Percentiles rank a stretch among this genome's conserved stretches.
These are phyloP conservation scores for Maconellicoccus hirsutus DNA, from an alignment of 1,140 invertebrate genomes.

Conservation along the genomic window DNA sequence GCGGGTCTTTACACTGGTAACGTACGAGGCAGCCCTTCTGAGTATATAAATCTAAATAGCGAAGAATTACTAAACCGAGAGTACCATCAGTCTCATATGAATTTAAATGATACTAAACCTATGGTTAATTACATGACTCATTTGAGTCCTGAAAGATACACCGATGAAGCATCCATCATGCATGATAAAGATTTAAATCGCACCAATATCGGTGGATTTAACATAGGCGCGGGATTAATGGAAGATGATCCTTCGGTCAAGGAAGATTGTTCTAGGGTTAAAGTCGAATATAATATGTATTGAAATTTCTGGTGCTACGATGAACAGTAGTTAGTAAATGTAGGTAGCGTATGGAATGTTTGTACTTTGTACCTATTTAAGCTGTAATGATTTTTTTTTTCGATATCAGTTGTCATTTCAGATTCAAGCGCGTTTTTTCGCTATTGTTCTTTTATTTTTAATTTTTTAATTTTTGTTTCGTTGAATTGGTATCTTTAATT, in stretches of 20 bases:
- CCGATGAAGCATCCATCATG: neutral
- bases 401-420: no score
- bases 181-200: constrained; percentile 10
- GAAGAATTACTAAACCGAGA: constrained; percentile 12
- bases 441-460: no score
- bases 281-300: constrained; percentile 18
- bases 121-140: constrained; percentile 15
- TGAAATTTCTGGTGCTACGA: neutral
- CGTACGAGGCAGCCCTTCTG: neutral
- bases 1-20: neutral
- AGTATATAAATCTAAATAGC: constrained; percentile 14
- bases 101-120: constrained; percentile 10
- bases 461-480: no score
- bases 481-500: no score
- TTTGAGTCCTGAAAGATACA: neutral
- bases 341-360: no score
- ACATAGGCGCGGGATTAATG: neutral
- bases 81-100: constrained; percentile 6
- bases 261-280: neutral
- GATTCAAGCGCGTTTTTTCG: no score
- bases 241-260: constrained; percentile 7
- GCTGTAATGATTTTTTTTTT: no score
- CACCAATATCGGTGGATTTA: neutral
- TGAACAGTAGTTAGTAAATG: no score
- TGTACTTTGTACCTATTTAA: no score